Evolutionary conservation across 2,797 vertebrate species (phyloP).

Genomic region (Bucorvus abyssinicus): DNA sequence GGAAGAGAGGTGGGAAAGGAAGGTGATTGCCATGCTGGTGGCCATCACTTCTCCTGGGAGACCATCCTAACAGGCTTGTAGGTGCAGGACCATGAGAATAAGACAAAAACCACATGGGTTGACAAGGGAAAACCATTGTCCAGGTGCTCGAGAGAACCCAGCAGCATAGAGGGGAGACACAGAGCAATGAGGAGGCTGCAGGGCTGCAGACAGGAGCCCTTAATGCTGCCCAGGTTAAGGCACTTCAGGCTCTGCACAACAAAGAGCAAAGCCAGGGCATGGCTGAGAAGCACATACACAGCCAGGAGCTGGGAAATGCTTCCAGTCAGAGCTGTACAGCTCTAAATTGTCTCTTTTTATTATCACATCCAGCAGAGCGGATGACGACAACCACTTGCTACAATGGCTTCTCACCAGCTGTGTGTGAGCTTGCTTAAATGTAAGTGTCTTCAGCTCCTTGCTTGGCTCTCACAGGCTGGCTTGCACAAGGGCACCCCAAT

Average conservation of each 20-base stretch:
- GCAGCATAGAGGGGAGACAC: neutral
- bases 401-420: constrained; percentile 1
- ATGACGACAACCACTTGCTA: neutral
- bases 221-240: neutral
- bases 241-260: neutral
- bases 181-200: neutral
- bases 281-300: neutral
- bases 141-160: neutral
- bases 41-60: neutral
- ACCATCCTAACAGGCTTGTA: neutral
- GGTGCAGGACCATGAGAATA: neutral
- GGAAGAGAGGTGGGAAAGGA: neutral
- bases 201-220: neutral
- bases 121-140: neutral
- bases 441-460: neutral
- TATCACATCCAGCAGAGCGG: neutral
- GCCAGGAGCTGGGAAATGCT: neutral
- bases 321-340: neutral
- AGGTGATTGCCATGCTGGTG: neutral
- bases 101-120: neutral
- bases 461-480: neutral
- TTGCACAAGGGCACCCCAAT: neutral
- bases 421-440: rapidly evolving
- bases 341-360: constrained; percentile 22
- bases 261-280: neutral